Base-by-base conservation (phyloP, 2,888 invertebrate species). In the Agrochola lota region DNA sequence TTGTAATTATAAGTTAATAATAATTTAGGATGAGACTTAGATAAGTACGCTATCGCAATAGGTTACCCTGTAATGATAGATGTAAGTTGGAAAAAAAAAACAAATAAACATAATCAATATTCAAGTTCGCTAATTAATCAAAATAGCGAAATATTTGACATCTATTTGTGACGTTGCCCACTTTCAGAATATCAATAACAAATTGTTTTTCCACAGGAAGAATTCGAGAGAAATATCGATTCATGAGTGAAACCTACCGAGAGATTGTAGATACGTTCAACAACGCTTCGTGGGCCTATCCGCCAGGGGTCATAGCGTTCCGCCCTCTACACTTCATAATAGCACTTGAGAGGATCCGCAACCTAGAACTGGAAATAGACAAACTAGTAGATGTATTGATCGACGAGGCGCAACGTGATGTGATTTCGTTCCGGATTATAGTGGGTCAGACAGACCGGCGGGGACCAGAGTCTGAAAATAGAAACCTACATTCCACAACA, bases 201-300 rank as follows among this genome's bases (percentile, higher is more conserved):
- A 12, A 1, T 57, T 71, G 6, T 11, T n/a, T n/a, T 35, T 17
- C 17, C 9, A 12, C 60, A 83, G 82, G 82, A 6, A 60, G 60
- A 64, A 57, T 83, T 0, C 60, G 82, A 4, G 82, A 83, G 23
- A 83, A 83, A 43, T 83, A 62, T n/a, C 63, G 79, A 0, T 43
- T 35, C 0, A 78, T 83, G 74, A 1, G 55, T 0, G 83, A 84
- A 0, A n/a, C 12, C 0, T 84, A 84, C 0, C 12, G 46, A 0
- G 64, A 77, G 0, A 12, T 73, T 0, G 0, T 30, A 0, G 35
- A 64, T 0, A 9, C 12, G 0, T 15, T 43, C 7, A 0, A 35
- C 0, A 20, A 35, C 2, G 5, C 20, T 0, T 1, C 40, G 0
- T 35, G 0, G 0, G 0, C 8, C 0, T 2, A 0, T 0, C 69